Evolutionary conservation across 2,797 vertebrate genomes (phyloP).

Genomic region (Parauchenoglanis punctatus): DNA sequence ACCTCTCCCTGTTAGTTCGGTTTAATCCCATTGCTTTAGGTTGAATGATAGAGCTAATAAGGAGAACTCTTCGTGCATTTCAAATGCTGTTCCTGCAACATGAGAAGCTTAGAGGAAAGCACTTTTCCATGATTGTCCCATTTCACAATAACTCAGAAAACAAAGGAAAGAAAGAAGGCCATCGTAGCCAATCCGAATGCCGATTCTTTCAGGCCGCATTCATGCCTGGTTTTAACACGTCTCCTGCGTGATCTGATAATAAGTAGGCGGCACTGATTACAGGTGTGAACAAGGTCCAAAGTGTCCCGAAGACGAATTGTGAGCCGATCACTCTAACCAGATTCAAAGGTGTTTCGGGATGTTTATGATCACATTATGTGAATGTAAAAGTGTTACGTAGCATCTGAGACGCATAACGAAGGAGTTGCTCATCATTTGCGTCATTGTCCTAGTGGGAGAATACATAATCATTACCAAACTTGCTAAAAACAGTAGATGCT

Average conservation of each 20-base stretch:
- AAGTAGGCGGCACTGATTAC: not conserved
- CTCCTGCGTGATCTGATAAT: not conserved
- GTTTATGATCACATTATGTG: too few relatives aligned
- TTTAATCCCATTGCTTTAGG: not conserved
- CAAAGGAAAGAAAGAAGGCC: not conserved
- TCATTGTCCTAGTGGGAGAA: not conserved
- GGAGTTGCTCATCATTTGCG: not conserved
- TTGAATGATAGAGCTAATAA: not conserved
- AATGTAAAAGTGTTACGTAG: not conserved
- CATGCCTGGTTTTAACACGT: not conserved
- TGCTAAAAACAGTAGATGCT: not conserved
- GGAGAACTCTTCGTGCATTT: not conserved
- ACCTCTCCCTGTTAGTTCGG: not conserved
- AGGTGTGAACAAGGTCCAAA: not conserved
- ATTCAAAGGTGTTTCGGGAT: too few relatives aligned
- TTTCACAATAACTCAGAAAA: not conserved
- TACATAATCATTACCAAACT: not conserved
- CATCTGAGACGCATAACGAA: not conserved
- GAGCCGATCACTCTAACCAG: too few relatives aligned
- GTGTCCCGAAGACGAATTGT: not conserved
- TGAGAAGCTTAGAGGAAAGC: not conserved
- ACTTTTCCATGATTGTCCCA: not conserved
- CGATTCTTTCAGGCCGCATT: not conserved
- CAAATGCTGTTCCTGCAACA: not conserved
- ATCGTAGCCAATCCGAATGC: not conserved